Conservation (phyloP, 2,888 invertebrate species). For the Merodon equestris region DNA sequence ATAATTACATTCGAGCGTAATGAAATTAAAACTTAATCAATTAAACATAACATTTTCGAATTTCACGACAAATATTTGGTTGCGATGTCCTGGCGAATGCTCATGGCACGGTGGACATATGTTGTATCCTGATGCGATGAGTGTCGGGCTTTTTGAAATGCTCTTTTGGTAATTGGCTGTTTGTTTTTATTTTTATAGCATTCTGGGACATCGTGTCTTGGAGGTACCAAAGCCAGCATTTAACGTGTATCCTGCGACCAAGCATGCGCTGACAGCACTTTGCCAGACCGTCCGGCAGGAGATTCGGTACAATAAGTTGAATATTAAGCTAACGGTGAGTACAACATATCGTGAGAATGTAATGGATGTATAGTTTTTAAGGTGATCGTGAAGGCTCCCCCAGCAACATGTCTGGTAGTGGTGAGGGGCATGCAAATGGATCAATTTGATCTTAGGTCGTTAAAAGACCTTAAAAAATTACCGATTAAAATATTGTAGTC, state of each 20-base stretch:
- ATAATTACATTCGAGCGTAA: slow-evolving; percentile 69
- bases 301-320: slow-evolving; percentile 79
- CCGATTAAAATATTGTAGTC: no score
- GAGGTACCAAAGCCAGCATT: slow-evolving; percentile 80
- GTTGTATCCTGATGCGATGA: slow-evolving; percentile 7
- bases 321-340: slow-evolving; percentile 79
- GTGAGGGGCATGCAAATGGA: no score
- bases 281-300: slow-evolving; percentile 82
- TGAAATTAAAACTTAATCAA: slow-evolving; percentile 76
- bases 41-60: slow-evolving; percentile 69
- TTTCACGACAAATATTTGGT: slow-evolving; percentile 26
- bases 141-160: slow-evolving; percentile 12
- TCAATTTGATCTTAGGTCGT: no score
- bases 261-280: slow-evolving; percentile 81
- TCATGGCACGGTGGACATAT: no score
- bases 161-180: neutral
- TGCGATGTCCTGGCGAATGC: neutral
- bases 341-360: no score
- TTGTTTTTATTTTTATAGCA: slow-evolving; percentile 72
- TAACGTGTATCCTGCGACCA: slow-evolving; percentile 81
- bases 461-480: no score
- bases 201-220: slow-evolving; percentile 80
- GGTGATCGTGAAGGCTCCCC: no score
- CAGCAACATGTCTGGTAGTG: no score
- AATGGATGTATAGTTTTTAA: no score